phyloP scores from a whole-genome alignment of 2,888 invertebrate species.

The Tachina fera region DNA sequence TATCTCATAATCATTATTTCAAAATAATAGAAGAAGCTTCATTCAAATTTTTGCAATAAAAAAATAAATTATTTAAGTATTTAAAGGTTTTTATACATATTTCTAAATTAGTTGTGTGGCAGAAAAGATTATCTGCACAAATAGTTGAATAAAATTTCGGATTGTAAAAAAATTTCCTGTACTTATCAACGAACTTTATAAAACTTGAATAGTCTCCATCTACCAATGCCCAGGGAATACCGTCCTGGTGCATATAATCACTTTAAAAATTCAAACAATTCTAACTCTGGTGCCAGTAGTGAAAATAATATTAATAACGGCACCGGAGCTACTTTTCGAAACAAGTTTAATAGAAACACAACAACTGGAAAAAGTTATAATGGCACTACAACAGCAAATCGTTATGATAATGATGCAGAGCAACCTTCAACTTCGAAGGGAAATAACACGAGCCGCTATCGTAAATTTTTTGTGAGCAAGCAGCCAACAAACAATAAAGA shows the following conservation, averaged over 20 bases:
- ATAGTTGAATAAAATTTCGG: background rate
- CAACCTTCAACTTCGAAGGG: constrained; percentile 30
- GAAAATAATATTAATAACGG: constrained; percentile 57
- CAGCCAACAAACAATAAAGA: constrained; percentile 41
- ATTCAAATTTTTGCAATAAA: background rate
- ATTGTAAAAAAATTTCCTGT: background rate
- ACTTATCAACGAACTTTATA: background rate
- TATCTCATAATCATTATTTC: constrained; percentile 6
- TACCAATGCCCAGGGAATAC: constrained; percentile 71
- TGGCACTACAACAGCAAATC: constrained; percentile 36
- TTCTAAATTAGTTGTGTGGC: background rate
- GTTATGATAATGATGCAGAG: background rate
- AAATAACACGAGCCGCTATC: constrained; percentile 53
- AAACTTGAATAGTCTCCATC: background rate
- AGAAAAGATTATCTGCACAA: background rate
- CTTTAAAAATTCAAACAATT: constrained; percentile 29
- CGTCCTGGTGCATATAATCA: constrained; percentile 67
- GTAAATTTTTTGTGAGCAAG: constrained; percentile 69
- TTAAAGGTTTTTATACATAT: background rate
- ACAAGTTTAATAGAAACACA: constrained; percentile 5
- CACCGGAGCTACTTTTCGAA: constrained; percentile 40
- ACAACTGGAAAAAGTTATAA: constrained; percentile 11
- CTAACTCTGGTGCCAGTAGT: constrained; percentile 32
- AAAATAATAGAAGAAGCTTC: background rate
- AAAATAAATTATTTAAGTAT: background rate